phyloP scores from a whole-genome alignment of 1,140 invertebrate species.

The Drosophila kohkoa region DNA sequence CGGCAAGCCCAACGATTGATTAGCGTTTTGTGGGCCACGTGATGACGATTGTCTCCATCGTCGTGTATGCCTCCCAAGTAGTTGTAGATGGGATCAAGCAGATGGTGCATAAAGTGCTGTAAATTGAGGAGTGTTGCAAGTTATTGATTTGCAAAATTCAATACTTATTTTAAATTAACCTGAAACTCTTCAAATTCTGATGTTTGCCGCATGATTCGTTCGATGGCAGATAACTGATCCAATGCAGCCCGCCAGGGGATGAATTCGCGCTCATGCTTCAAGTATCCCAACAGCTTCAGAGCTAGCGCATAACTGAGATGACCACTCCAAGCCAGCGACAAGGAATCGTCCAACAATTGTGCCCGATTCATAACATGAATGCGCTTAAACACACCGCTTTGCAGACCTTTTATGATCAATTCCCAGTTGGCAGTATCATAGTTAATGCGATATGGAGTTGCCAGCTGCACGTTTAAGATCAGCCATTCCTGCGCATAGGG shows the following conservation, averaged over 20 bases:
- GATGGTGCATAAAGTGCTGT: constrained; percentile 86
- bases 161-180: constrained; percentile 52
- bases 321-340: constrained; percentile 90
- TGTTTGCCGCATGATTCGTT: constrained; percentile 85
- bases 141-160: not conserved
- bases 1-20: constrained; percentile 87
- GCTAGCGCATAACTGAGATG: constrained; percentile 88
- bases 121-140: not conserved
- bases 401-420: constrained; percentile 86
- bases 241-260: constrained; percentile 89
- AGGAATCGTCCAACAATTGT: constrained; percentile 91
- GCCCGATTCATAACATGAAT: constrained; percentile 91
- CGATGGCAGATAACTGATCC: constrained; percentile 86
- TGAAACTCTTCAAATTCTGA: constrained; percentile 86
- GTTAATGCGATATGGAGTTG: constrained; percentile 90
- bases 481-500: constrained; percentile 86
- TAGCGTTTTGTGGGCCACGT: constrained; percentile 86
- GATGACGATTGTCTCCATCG: constrained; percentile 77
- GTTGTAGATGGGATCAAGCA: constrained; percentile 86
- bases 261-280: constrained; percentile 88
- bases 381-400: constrained; percentile 84
- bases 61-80: constrained; percentile 85
- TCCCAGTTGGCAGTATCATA: constrained; percentile 91
- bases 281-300: constrained; percentile 87
- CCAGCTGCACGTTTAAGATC: constrained; percentile 87